A percentile compares a stretch with the other conserved stretches of the same genome.
phyloP scores from a whole-genome alignment of 2,113 vertebrate species.

The Hymenochirus boettgeri region DNA sequence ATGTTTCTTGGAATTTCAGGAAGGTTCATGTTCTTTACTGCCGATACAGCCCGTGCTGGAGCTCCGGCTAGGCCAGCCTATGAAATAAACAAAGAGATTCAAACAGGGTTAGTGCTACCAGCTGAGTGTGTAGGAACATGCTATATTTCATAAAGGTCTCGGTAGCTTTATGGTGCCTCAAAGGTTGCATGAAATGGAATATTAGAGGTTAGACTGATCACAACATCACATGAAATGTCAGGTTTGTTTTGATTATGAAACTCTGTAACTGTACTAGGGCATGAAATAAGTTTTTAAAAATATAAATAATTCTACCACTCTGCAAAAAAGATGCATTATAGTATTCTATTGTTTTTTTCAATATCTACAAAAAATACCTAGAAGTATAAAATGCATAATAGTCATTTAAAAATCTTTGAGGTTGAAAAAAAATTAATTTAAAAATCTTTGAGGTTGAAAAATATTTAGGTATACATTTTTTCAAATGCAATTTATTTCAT shows the following conservation, averaged over 20 bases:
- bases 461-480: too few species aligned
- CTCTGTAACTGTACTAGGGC: conserved; percentile 18
- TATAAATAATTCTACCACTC: too few species aligned
- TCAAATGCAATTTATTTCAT: too few species aligned
- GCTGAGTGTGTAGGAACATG: conserved; percentile 34
- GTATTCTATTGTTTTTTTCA: too few species aligned
- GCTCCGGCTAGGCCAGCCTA: conserved; percentile 98
- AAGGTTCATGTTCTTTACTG: conserved; percentile 99
- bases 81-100: conserved; percentile 63
- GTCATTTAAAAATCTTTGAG: too few species aligned
- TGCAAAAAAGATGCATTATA: too few species aligned
- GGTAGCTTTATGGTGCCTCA: conserved; percentile 56
- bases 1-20: conserved; percentile 99
- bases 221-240: conserved; percentile 54
- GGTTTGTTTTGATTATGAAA: conserved; percentile 45
- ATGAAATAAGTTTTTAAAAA: too few species aligned
- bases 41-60: conserved; percentile 95
- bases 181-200: conserved; percentile 66
- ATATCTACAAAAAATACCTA: too few species aligned
- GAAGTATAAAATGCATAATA: too few species aligned
- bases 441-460: too few species aligned
- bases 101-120: conserved; percentile 51
- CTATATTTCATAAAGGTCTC: conserved; percentile 45
- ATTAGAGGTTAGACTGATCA: conserved; percentile 53
- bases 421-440: too few species aligned